Conservation (phyloP, 2,797 vertebrate genomes). For the Poeciliopsis gracilis region DNA sequence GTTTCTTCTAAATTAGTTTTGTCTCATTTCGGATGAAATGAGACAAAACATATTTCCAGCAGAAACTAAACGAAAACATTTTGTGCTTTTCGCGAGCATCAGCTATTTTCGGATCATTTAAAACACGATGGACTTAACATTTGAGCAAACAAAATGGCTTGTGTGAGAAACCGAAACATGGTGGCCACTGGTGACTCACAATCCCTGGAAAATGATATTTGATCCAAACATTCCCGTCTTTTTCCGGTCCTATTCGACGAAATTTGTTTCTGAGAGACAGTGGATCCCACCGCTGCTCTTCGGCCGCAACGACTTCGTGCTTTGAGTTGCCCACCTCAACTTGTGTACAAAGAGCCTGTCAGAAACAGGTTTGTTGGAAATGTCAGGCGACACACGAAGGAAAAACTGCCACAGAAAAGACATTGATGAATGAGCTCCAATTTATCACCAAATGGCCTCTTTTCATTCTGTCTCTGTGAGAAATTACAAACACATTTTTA, state of each 20-base stretch:
- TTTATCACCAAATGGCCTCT: conserved; percentile 17
- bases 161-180: conserved; percentile 18
- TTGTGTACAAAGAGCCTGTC: conserved; percentile 57
- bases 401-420: conserved; percentile 19
- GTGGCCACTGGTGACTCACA: conserved; percentile 27
- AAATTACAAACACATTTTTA: background rate
- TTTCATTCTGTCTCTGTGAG: background rate
- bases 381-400: conserved; percentile 11
- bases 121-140: conserved; percentile 10
- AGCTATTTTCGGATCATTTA: background rate
- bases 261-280: conserved; percentile 41
- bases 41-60: too few species aligned
- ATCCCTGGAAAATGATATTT: conserved; percentile 20
- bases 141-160: background rate
- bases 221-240: conserved; percentile 44
- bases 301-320: conserved; percentile 46
- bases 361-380: conserved; percentile 41
- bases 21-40: too few species aligned
- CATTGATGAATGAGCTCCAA: conserved; percentile 22
- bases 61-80: too few species aligned
- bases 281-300: conserved; percentile 6
- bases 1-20: too few species aligned
- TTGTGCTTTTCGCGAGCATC: too few species aligned
- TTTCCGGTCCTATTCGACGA: conserved; percentile 6
- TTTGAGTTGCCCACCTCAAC: conserved; percentile 48